Evolutionary conservation across 2,113 vertebrate genomes (phyloP), one percentile per base, ranked within the genome.

Genomic region (Tenebrosternarchus preto): DNA sequence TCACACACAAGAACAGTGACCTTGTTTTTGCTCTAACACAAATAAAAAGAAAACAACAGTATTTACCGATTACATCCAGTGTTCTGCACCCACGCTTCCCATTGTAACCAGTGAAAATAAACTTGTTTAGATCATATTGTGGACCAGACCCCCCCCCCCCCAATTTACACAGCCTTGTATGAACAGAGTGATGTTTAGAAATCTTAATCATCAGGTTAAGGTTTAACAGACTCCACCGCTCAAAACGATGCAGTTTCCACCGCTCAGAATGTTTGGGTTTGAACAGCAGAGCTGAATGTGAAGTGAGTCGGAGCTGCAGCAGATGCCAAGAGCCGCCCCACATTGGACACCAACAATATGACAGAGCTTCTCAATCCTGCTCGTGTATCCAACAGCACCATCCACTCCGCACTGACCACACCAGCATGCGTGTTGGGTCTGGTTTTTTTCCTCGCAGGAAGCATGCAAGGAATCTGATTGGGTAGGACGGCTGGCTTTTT

Each of bases 401-500:
- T 1, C 27, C 22, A 73, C 46, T 36, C 60, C 19, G 15, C 53
- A 53, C 43, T 50, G 72, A 76, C 64, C 75, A 33, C 77, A 75
- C 36, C 53, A 60, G 29, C 72, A 25, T 36, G 57, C 64, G 53
- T 17, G 70, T 59, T 33, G 12, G 55, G 55, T 63, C 12, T 55
- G 55, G 46, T 24, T 36, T 39, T 24, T 43, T 78, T 53, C 39
- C 33, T 24, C 24, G 5, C 56, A 43, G 55, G 77, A 71, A 78
- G 36, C 31, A 22, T 46, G 31, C 24, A 46, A 55, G 55, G 55
- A 71, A 71, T 73, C 57, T 50, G 50, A 78, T 76, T 81, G 61
- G 80, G 73, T 56, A 71, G 57, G 55, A 46, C 19, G 31, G 9
- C 46, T 60, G 19, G 8, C 31, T 72, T 76, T 72, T 53, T 76